phyloP scores from a whole-genome alignment of 2,113 vertebrate genomes.

The Falcunculus frontatus region DNA sequence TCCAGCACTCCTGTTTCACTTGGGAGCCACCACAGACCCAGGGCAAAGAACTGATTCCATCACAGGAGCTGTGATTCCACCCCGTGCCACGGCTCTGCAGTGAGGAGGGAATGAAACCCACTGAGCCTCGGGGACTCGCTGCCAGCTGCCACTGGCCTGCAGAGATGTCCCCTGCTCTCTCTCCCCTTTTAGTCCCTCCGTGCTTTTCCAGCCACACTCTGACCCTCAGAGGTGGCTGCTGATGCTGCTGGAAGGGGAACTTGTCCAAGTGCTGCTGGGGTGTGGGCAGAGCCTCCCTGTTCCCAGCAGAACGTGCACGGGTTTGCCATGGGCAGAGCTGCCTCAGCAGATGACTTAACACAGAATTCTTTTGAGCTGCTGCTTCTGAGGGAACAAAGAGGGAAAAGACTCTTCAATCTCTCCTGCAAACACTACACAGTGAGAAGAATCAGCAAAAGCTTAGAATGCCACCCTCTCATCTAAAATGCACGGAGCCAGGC shows the following conservation, averaged over 20 bases:
- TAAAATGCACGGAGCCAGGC: not conserved
- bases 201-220: not conserved
- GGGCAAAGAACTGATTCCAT: not conserved
- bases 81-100: not conserved
- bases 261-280: fast-evolving
- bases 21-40: not conserved
- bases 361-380: not conserved
- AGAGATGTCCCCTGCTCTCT: not conserved
- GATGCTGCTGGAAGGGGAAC: not conserved
- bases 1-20: not conserved
- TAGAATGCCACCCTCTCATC: not conserved
- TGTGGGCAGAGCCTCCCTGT: not conserved
- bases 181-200: not conserved
- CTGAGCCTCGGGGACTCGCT: fast-evolving
- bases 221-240: fast-evolving
- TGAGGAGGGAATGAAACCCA: fast-evolving
- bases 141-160: not conserved
- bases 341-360: not conserved
- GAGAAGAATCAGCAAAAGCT: not conserved
- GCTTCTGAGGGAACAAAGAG: not conserved
- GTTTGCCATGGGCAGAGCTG: not conserved
- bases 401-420: not conserved
- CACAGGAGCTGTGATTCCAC: not conserved
- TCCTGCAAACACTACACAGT: not conserved
- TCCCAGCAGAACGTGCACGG: fast-evolving